phyloP scores from a whole-genome alignment of 2,113 vertebrate species.

The Indicator indicator region DNA sequence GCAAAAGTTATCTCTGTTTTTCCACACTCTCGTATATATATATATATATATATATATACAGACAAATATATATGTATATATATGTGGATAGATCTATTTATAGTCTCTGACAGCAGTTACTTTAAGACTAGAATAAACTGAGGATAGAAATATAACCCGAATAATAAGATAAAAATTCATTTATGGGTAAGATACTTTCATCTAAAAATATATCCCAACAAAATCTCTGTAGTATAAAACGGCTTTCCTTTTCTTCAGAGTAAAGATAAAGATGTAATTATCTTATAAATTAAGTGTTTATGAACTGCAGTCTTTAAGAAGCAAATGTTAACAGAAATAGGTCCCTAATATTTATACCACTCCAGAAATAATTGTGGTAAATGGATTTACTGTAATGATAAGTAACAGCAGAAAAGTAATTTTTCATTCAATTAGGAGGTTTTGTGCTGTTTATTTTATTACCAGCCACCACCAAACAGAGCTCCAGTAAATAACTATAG shows the following conservation, averaged over 20 bases:
- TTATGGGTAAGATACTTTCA: not conserved
- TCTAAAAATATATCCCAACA: not conserved
- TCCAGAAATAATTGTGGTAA: not conserved
- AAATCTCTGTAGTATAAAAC: not conserved
- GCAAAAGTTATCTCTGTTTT: not conserved
- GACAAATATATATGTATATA: not conserved
- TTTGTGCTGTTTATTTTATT: constrained; percentile 14
- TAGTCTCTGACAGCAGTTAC: not conserved
- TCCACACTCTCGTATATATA: not conserved
- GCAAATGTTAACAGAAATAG: not conserved
- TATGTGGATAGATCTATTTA: not conserved
- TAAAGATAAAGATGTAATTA: not conserved
- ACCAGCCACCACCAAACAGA: not conserved
- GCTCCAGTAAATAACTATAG: not conserved
- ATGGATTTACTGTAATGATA: not conserved
- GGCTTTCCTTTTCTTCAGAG: not conserved
- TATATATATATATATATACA: too few relatives aligned
- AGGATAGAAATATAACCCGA: not conserved
- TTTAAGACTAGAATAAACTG: not conserved
- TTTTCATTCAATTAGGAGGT: not conserved
- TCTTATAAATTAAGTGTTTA: not conserved
- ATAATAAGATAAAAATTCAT: not conserved
- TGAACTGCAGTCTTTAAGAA: not conserved
- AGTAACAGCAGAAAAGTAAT: not conserved
- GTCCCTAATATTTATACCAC: not conserved